These are phyloP conservation scores for Drosophila conformis DNA, from an alignment of 2,888 invertebrate genomes.

Conservation along the genomic window DNA sequence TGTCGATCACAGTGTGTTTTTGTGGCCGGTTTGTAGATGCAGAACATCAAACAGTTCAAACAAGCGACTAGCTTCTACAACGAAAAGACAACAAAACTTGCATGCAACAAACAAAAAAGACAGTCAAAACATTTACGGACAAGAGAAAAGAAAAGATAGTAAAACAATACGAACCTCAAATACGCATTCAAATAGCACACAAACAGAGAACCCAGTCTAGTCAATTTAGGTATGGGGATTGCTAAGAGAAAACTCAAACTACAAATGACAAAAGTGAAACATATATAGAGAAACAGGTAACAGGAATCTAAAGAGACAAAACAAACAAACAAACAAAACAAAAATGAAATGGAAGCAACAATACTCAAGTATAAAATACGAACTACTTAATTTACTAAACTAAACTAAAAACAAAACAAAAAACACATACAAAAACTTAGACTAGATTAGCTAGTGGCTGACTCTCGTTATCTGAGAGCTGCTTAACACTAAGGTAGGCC, in stretches of 20 bases:
- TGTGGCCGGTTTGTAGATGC: conserved; percentile 46
- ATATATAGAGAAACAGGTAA: conserved; percentile 26
- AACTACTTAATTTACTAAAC: conserved; percentile 69
- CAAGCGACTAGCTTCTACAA: conserved; percentile 40
- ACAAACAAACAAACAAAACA: conserved; percentile 31
- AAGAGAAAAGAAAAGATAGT: conserved; percentile 7
- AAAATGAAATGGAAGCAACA: conserved; percentile 66
- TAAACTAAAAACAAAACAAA: conserved; percentile 15
- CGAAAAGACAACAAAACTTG: conserved; percentile 5
- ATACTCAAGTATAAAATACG: conserved; percentile 84
- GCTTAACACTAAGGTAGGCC: conserved; percentile 50
- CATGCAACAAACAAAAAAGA: conserved; percentile 8
- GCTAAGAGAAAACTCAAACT: conserved; percentile 29
- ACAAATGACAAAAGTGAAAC: conserved; percentile 55
- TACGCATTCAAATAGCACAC: conserved; percentile 53
- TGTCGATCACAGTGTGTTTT: conserved; percentile 77
- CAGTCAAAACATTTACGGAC: conserved; percentile 27
- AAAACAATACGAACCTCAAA: conserved; percentile 65
- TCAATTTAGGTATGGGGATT: conserved; percentile 81
- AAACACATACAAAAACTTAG: conserved; percentile 31
- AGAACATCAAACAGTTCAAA: conserved; percentile 3
- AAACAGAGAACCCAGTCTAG: conserved; percentile 81
- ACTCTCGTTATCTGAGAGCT: conserved; percentile 58
- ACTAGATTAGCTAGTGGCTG: conserved; percentile 43
- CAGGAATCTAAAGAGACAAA: conserved; percentile 28